Evolutionary conservation across 2,797 vertebrate genomes (phyloP).

Genomic region (Morus bassanus): DNA sequence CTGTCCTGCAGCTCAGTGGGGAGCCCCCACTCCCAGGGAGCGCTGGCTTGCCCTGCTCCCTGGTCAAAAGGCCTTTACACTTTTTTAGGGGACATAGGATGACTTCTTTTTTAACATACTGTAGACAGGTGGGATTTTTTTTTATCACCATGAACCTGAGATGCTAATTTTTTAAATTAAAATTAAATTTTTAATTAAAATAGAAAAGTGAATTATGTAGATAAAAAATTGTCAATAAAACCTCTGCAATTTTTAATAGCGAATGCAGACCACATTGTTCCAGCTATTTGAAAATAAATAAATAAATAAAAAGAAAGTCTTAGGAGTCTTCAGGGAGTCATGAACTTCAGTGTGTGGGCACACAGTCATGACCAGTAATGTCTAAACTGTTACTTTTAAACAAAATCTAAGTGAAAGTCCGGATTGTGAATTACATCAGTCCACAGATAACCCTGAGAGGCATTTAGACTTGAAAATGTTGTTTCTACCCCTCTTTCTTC

Average conservation of each 20-base stretch:
- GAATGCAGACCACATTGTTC: background rate
- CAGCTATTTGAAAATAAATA: background rate
- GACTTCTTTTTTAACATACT: background rate
- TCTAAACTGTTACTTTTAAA: background rate
- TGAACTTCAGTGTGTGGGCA: background rate
- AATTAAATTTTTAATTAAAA: background rate
- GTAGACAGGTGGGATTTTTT: background rate
- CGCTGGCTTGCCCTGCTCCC: background rate
- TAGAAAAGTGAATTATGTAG: background rate
- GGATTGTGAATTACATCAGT: background rate
- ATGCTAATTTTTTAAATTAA: background rate
- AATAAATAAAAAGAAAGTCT: background rate
- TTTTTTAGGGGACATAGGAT: background rate
- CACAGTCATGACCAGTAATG: background rate
- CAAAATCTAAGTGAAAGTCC: background rate
- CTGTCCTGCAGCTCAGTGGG: background rate
- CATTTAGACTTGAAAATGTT: background rate
- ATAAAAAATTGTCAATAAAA: background rate
- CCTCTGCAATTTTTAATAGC: background rate
- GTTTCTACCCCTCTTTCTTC: background rate
- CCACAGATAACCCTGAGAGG: background rate
- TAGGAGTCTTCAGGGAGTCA: background rate
- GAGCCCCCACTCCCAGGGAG: background rate
- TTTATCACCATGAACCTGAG: background rate
- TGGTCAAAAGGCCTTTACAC: background rate